Evolutionary conservation across 2,888 invertebrate species (phyloP).

Genomic region (Philereme vetulata): DNA sequence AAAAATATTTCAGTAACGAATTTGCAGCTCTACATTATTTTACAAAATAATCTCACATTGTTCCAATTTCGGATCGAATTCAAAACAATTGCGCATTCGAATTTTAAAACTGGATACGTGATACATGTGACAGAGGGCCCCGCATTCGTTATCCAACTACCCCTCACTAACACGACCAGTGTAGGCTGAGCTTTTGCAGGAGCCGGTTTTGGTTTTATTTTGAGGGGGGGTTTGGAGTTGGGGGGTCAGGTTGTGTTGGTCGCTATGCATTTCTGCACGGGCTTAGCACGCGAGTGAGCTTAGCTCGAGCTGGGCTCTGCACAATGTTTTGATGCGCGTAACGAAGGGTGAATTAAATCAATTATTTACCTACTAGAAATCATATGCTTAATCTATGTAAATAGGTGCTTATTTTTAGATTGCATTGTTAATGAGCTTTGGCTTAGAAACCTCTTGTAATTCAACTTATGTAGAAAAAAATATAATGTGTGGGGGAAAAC

Average conservation of each 20-base stretch:
- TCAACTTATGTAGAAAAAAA: too few relatives aligned
- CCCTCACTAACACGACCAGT: slow-evolving; percentile 56
- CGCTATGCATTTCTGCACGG: slow-evolving; percentile 79
- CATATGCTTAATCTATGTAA: slow-evolving; percentile 25
- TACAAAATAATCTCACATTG: slow-evolving; percentile 37
- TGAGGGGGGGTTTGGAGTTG: slow-evolving; percentile 46
- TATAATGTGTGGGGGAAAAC: too few relatives aligned
- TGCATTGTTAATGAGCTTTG: not conserved
- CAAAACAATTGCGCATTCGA: slow-evolving; percentile 49
- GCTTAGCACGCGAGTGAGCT: slow-evolving; percentile 71
- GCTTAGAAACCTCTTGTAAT: too few relatives aligned
- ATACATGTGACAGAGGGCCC: slow-evolving; percentile 69
- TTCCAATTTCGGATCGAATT: slow-evolving; percentile 37
- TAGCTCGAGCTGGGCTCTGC: slow-evolving; percentile 69
- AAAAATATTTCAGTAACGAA: too few relatives aligned
- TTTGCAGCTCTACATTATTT: slow-evolving; percentile 2
- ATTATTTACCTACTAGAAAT: slow-evolving; percentile 16
- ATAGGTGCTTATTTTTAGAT: slow-evolving; percentile 9
- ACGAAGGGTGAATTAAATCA: slow-evolving; percentile 28
- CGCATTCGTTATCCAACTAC: slow-evolving; percentile 68
- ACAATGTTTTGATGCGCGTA: slow-evolving; percentile 34
- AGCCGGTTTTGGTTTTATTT: slow-evolving; percentile 55
- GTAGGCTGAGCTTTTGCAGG: slow-evolving; percentile 61
- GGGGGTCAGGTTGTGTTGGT: slow-evolving; percentile 66
- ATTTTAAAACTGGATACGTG: slow-evolving; percentile 63